phyloP scores from a whole-genome alignment of 2,113 vertebrate genomes.

The Parus major region DNA sequence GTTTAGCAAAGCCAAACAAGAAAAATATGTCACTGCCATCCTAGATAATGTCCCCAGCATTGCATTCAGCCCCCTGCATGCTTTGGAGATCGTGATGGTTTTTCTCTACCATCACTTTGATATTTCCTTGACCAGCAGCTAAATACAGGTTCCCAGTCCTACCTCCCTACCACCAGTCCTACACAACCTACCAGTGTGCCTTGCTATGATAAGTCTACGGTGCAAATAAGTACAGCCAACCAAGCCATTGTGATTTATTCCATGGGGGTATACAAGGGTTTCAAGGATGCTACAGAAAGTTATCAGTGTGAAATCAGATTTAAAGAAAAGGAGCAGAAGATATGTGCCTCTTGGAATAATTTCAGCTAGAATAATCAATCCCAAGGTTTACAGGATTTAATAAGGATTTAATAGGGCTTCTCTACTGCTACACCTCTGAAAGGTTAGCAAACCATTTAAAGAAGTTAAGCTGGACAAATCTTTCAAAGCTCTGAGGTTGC shows the following conservation, averaged over 20 bases:
- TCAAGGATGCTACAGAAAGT: background rate
- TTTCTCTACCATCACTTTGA: background rate
- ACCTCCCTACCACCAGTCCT: background rate
- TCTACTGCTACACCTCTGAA: background rate
- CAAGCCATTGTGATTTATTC: background rate
- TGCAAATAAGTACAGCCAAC: background rate
- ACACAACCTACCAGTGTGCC: background rate
- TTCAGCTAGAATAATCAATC: slow-evolving; percentile 11
- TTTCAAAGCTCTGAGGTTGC: background rate
- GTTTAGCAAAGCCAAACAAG: background rate
- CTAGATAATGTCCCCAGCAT: background rate
- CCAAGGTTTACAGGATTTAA: slow-evolving; percentile 13
- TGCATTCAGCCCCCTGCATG: too few species aligned
- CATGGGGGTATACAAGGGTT: background rate
- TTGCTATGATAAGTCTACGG: background rate
- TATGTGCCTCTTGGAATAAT: background rate
- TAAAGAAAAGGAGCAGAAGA: background rate
- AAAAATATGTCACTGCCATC: background rate
- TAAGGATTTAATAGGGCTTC: slow-evolving; percentile 5
- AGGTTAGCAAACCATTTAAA: slow-evolving; percentile 22
- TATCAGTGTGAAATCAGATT: background rate
- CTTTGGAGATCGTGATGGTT: background rate
- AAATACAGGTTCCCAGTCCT: background rate
- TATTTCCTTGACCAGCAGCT: background rate
- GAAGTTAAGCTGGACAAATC: slow-evolving; percentile 40